Conservation (phyloP, 2,797 vertebrate species). For the Gouania willdenowi region DNA sequence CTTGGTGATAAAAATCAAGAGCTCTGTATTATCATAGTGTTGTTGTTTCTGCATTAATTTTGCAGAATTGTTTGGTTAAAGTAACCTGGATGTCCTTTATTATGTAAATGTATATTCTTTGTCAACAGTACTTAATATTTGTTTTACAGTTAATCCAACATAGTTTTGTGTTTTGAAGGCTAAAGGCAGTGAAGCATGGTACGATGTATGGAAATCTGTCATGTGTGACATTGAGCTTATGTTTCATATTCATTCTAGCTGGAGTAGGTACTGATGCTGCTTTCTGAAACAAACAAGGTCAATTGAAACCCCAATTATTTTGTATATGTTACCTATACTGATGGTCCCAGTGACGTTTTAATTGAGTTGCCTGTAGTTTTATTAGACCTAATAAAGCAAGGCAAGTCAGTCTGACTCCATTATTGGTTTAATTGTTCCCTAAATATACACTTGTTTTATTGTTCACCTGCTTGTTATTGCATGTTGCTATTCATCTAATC, state of each 20-base stretch:
- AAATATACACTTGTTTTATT: no score
- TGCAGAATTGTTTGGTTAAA: conserved; percentile 5
- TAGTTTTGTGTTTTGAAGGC: background rate
- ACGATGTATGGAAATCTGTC: conserved; percentile 11
- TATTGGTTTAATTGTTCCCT: no score
- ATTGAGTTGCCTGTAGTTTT: no score
- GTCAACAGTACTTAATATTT: conserved; percentile 5
- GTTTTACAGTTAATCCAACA: background rate
- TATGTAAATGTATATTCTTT: conserved; percentile 5
- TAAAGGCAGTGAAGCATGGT: conserved; percentile 16
- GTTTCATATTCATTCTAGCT: background rate
- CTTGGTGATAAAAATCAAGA: conserved; percentile 1
- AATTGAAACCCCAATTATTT: no score
- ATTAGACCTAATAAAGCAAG: no score
- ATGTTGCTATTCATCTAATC: no score
- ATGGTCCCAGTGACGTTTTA: no score
- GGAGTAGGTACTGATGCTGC: no score
- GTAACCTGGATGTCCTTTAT: conserved; percentile 5
- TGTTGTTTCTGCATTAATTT: background rate
- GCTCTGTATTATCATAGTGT: background rate
- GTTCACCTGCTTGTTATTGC: no score
- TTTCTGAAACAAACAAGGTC: no score
- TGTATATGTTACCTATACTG: no score
- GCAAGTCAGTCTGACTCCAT: no score
- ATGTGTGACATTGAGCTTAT: conserved; percentile 4